Base-by-base conservation (phyloP, 2,888 invertebrate genomes). In the Tortrix viridana region DNA sequence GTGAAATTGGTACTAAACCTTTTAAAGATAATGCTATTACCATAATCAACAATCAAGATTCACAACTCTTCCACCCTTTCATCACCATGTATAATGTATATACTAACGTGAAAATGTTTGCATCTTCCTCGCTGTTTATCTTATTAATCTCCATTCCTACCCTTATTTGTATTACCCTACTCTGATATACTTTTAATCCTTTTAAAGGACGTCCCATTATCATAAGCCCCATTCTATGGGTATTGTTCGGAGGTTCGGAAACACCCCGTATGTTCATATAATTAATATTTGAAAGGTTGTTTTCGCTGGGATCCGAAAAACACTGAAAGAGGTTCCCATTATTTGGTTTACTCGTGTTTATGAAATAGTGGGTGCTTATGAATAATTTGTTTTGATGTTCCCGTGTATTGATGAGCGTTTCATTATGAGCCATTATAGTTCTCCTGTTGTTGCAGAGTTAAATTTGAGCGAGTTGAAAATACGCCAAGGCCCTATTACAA, bases 171-270 rank as follows among this genome's bases (percentile, higher is more conserved):
- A 67, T 74, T 61, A 61, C 56, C 50, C 52, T 37, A 65, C 57
- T 63, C 67, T 69, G 65, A 69, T 71, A 74, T 69, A 74, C 73
- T 74, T 77, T 77, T 77, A 75, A 79, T 76, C 75, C 77, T 74
- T 71, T 73, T 61, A 71, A 66, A 72, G 76, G 69, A 75, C 71
- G 68, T 63, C 74, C 70, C 71, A 74, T 78, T 76, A 76, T 71
- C 76, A 73, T 77, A 76, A 79, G 67, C 68, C 68, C 60, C 64
- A 69, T 67, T 69, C 70, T 69, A 69, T 69, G 65, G 63, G 66
- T 72, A 72, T 73, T 66, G 70, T 69, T 69, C 70, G 71, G 70
- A 72, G 70, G 72, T 68, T 71, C 70, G 69, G 69, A 69, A 65
- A 69, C 47, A 41, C 14, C 58, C 66, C 65, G 55, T 67, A 69